Conservation (phyloP, 1,140 invertebrate genomes). For the Adoxophyes honmai region DNA sequence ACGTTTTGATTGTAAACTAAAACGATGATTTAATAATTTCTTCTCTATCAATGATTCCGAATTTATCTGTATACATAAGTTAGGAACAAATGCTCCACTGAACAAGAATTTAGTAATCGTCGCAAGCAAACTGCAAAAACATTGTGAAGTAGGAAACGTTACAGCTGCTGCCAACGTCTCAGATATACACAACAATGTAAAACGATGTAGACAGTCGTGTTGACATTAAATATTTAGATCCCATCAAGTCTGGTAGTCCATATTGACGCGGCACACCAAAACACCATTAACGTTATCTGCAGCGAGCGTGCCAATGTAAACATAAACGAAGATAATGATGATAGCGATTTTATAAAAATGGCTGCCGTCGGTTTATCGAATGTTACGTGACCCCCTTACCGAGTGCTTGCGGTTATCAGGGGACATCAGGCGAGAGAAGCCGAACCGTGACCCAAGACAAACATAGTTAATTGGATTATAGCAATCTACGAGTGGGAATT, state of each 20-base stretch:
- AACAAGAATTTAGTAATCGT: neutral
- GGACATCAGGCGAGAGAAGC: neutral
- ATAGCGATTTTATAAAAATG: constrained; percentile 14
- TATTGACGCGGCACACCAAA: neutral
- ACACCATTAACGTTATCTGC: constrained; percentile 9
- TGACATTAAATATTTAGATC: neutral
- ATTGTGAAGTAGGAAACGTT: neutral
- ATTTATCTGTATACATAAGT: no score
- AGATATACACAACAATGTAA: neutral
- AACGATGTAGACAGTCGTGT: neutral
- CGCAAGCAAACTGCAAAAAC: neutral
- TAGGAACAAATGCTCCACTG: neutral
- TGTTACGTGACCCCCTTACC: neutral
- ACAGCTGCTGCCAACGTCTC: neutral
- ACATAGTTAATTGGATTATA: constrained; percentile 10
- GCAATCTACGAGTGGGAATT: neutral
- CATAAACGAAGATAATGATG: constrained; percentile 2
- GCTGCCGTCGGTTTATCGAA: constrained; percentile 4
- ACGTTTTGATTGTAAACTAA: no score
- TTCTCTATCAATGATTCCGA: no score
- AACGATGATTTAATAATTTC: no score
- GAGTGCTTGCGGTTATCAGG: neutral
- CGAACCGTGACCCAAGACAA: constrained; percentile 7
- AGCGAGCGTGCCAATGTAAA: constrained; percentile 12
- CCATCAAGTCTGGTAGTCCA: neutral